Evolutionary conservation across 2,888 invertebrate species (phyloP), one percentile per base, ranked within the genome.

Genomic region (Xestia sexstrigata): DNA sequence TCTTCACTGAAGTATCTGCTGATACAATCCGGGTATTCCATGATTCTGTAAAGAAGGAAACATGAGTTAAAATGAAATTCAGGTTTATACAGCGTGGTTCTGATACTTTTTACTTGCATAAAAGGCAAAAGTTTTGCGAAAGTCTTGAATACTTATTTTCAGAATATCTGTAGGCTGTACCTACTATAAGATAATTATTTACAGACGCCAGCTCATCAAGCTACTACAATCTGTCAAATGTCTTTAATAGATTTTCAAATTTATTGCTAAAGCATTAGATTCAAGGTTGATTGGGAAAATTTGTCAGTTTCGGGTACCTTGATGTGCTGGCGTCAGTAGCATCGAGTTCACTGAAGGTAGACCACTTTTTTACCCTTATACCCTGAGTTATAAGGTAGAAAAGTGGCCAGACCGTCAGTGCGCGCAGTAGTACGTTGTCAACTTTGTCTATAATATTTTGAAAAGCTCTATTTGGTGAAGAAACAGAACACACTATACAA

Each of bases 1-100:
- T 66, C 72, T 70, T 87, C 78, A 60, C 86, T 77, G 76, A 96
- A 96, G 86, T 93, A 96, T 83, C 87, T 90, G 90, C 96, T 96
- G 71, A 94, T 87, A 81, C 93, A 96, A 74, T 89, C 85, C 7
- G 84, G 82, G 49, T 86, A 49, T 82, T 85, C 89, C 95, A 95
- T 96, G 68, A 55, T 67, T 70, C 90, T 90, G 89, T 75, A 91
- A 88, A 89, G 87, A 84, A 83, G 84, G 78, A 82, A 80, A 66
- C 1, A 11, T 55, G 23, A 66, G 15, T 81, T 68, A 11, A 20
- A 49, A 62, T 20, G 2, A 58, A 35, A 49, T 49, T n/a, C 20
- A 17, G 39, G 20, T 62, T 30, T 35, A 55, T 35, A 20, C 30
- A 60, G 30, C 17, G 30, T 30, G 17, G 8, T 60, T 30, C 13